Evolutionary conservation across 2,113 vertebrate genomes (phyloP).

Genomic region (Mola mola): DNA sequence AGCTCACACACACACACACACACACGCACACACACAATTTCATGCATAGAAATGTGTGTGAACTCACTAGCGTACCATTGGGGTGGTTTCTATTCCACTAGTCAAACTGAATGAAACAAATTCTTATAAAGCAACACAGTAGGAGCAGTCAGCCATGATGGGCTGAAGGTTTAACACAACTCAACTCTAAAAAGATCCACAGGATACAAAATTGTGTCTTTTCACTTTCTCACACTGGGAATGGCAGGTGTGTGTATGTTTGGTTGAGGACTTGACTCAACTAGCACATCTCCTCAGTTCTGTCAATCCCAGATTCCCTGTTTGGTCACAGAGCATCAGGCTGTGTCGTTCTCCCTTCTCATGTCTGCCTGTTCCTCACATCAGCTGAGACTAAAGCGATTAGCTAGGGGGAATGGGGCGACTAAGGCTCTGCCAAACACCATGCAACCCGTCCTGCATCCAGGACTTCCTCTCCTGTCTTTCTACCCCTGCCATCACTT

Average conservation of each 20-base stretch:
- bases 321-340: slow-evolving; percentile 36
- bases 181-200: slow-evolving; percentile 54
- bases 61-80: neutral
- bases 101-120: slow-evolving; percentile 66
- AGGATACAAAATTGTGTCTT: slow-evolving; percentile 50
- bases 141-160: slow-evolving; percentile 47
- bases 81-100: slow-evolving; percentile 56
- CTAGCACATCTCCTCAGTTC: slow-evolving; percentile 11
- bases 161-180: slow-evolving; percentile 42
- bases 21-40: neutral
- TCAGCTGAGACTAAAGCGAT: slow-evolving; percentile 63
- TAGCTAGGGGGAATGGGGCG: slow-evolving; percentile 52
- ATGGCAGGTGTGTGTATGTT: slow-evolving; percentile 46
- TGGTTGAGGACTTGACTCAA: slow-evolving; percentile 21
- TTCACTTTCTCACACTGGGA: slow-evolving; percentile 41
- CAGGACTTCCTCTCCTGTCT: slow-evolving; percentile 51
- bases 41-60: slow-evolving; percentile 14
- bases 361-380: slow-evolving; percentile 46
- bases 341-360: slow-evolving; percentile 24
- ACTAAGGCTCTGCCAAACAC: slow-evolving; percentile 53
- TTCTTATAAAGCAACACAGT: slow-evolving; percentile 56
- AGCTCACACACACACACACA: slow-evolving; percentile 22
- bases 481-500: slow-evolving; percentile 35
- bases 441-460: slow-evolving; percentile 14
- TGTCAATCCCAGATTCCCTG: slow-evolving; percentile 16